Evolutionary conservation across 2,888 invertebrate genomes (phyloP), one percentile per base, ranked within the genome.

Genomic region (Machimus atricapillus): DNA sequence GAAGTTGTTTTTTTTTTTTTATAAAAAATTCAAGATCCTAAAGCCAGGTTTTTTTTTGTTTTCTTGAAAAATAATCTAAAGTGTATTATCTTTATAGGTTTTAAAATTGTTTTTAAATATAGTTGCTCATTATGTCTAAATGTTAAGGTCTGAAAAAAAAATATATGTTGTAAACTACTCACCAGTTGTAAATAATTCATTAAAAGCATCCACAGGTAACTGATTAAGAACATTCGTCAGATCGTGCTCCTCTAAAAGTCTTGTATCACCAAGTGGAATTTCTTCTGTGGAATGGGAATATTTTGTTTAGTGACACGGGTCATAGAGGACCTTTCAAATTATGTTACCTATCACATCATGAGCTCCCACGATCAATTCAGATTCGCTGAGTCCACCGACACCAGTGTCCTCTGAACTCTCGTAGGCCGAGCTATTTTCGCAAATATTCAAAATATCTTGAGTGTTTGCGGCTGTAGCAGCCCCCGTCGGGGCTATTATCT

Each of bases 181-280:
- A 95, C 95, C 96, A 91, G 95, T 94, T 91, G 95, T 94, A 92
- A 96, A 97, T 86, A 97, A 94, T 91, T 97, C 97, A 91, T 95
- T 96, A 92, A 97, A 96, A 90, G 96, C 96, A 91, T 96, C 96
- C 88, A 96, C 95, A 88, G 96, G 96, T 90, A 97, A 94, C 90
- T 95, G 96, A 92, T 95, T 96, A 88, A 96, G 94, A 88, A 96
- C 96, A 90, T 95, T 96, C 88, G 95, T 96, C 90, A 97, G 94
- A 91, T 96, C 96, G 88, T 95, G 95, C 90, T 95, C 95, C 90
- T 96, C 96, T 89, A 96, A 92, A 79, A 96, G 94, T 91, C 93
- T 94, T 89, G 93, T 94, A 86, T 95, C 92, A 87, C 91, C 91
- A 91, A 93, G 90, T 31, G 94, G 93, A 77, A 94, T 94, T 90